Percentiles rank a stretch among this genome's conserved stretches.
Conservation (phyloP, 2,113 vertebrate species). For the Poeciliopsis prolifica region DNA sequence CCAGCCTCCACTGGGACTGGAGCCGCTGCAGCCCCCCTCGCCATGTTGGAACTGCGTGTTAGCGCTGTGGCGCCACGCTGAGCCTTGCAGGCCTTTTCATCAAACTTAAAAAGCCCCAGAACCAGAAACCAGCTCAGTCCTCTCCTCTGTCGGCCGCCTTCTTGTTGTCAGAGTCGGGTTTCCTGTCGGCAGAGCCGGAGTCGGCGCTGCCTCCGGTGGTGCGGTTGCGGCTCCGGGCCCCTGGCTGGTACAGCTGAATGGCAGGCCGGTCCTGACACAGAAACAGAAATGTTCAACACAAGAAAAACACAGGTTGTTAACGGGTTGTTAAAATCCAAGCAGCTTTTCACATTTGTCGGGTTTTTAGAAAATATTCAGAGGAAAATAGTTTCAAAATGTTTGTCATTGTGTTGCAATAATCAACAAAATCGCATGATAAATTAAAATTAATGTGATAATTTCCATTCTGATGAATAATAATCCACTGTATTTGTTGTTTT, state of each 20-base stretch:
- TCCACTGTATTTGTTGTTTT: no score
- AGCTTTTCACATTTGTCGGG: no score
- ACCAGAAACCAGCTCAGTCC: conserved; percentile 70
- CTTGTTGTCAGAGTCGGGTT: conserved; percentile 84
- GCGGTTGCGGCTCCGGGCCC: conserved; percentile 88
- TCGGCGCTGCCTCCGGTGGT: conserved; percentile 67
- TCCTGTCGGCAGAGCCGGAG: conserved; percentile 79
- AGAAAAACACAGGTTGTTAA: no score
- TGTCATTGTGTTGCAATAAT: no score
- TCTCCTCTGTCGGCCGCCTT: conserved; percentile 82
- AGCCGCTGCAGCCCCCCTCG: conserved; percentile 40
- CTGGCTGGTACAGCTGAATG: conserved; percentile 97
- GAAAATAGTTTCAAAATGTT: no score
- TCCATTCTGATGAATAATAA: no score
- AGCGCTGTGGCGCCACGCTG: conserved; percentile 27
- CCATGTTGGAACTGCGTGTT: conserved; percentile 14
- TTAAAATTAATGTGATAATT: no score
- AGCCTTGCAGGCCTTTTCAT: conserved; percentile 46
- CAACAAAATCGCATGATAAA: no score
- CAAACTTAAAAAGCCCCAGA: conserved; percentile 27
- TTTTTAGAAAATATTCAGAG: no score
- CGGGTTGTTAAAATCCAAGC: no score
- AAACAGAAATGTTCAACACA: conserved; percentile 7
- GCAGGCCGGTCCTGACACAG: conserved; percentile 91
- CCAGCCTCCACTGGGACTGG: conserved; percentile 46